A percentile compares a stretch with the other conserved stretches of the same genome.
Evolutionary conservation across 2,888 invertebrate genomes (phyloP).

Genomic region (Dynastes hyllus): DNA sequence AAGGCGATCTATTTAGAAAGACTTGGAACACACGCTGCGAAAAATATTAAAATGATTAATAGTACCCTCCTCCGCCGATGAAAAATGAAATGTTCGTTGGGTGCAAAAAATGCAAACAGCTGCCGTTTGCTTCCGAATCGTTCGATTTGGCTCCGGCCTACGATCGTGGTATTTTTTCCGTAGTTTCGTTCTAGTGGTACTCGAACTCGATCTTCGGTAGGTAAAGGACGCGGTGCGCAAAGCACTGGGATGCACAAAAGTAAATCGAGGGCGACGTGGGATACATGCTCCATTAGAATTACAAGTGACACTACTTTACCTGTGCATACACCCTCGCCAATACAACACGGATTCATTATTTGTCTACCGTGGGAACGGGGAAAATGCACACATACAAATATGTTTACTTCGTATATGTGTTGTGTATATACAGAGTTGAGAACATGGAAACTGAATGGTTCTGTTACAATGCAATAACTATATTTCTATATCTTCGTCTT

Average conservation of each 20-base stretch:
- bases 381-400: constrained; percentile 16
- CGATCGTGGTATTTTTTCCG: constrained; percentile 1
- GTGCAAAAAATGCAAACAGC: constrained; percentile 35
- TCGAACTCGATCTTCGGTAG: constrained; percentile 11
- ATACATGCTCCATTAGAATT: constrained; percentile 54
- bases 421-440: background rate
- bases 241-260: constrained; percentile 23
- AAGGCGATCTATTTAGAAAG: constrained; percentile 17
- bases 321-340: constrained; percentile 44
- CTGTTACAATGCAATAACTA: constrained; percentile 12
- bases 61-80: background rate
- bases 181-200: background rate
- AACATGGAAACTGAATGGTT: background rate
- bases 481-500: constrained; percentile 7
- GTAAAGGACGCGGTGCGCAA: constrained; percentile 12
- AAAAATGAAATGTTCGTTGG: constrained; percentile 28
- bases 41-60: constrained; percentile 34
- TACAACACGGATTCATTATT: constrained; percentile 42
- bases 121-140: constrained; percentile 41
- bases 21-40: constrained; percentile 21
- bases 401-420: background rate
- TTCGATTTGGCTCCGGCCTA: background rate
- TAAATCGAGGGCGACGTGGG: constrained; percentile 53
- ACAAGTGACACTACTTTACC: constrained; percentile 51
- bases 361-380: constrained; percentile 43